Percentiles rank a stretch among this genome's conserved stretches.
Conservation (phyloP, 2,113 vertebrate species). For the Mirza zaza region DNA sequence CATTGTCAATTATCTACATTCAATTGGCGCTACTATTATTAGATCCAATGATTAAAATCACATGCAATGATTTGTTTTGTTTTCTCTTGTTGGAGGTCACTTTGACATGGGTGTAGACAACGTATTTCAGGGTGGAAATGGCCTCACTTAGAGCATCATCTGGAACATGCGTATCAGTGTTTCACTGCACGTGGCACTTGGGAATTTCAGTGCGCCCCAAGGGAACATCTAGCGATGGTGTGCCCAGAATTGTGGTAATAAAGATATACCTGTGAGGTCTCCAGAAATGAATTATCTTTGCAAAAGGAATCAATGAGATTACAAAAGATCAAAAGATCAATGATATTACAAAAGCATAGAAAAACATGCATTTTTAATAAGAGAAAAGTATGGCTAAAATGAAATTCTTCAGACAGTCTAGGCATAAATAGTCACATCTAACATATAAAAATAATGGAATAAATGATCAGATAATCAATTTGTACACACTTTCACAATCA, state of each 20-base stretch:
- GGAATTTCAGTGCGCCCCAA: not conserved
- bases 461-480: not conserved
- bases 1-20: not conserved
- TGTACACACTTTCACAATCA: not conserved
- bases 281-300: not conserved
- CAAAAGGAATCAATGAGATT: too few species aligned
- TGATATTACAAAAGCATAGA: not conserved
- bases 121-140: not conserved
- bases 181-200: not conserved
- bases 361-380: not conserved
- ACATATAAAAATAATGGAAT: not conserved
- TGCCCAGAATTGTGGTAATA: not conserved
- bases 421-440: not conserved
- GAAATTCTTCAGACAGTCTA: not conserved
- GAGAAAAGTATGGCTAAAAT: not conserved
- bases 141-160: rapidly evolving
- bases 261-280: not conserved
- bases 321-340: not conserved
- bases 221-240: not conserved
- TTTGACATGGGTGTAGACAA: not conserved
- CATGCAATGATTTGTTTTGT: not conserved
- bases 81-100: not conserved
- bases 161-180: not conserved
- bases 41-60: not conserved
- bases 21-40: not conserved